Evolutionary conservation across 2,113 vertebrate genomes (phyloP), one percentile per base, ranked within the genome.

Genomic region (Prionailurus bengalensis): DNA sequence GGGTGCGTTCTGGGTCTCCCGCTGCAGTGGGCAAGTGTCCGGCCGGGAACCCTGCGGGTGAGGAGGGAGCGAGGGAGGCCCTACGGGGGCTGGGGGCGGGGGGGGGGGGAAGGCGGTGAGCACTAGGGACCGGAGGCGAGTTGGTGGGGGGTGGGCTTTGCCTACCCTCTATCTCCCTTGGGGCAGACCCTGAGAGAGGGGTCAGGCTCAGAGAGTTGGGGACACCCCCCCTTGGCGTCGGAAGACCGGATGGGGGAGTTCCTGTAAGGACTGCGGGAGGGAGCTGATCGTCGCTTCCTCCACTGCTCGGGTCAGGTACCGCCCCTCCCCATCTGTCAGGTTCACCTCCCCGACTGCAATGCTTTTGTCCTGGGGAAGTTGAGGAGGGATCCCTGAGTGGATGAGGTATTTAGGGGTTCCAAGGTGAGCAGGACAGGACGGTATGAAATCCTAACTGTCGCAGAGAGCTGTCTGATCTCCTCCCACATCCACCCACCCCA

Each of bases 281-380:
- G 65, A 16, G n/a, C 82, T 0, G 51, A 51, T 79, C 14, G 8
- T n/a, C 9, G 93, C 94, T 94, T 94, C 65, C 92, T 95, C 36
- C 9, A 9, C 8, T 0, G 42, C 76, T 23, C 3, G 70, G 78
- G 84, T 53, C 51, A 58, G 53, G 70, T 17, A 21, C 55, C n/a
- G 31, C 79, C 76, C 53, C 53, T 89, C 68, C n/a, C 6, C 25
- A 5, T 14, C 10, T 19, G 88, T 88, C 80, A 6, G 80, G 8
- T 83, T 78, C 92, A 27, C 81, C 92, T 36, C 65, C 16, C 33
- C 0, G 68, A 27, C 90, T 65, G 89, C 94, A 23, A 87, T 29
- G 96, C 53, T 68, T 93, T 66, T 55, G 88, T 51, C 74, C 39
- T 80, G 85, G 70, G 87, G 36, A 96, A 95, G 86, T 95, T 95